These are phyloP conservation scores for Vulpes vulpes DNA, from an alignment of 2,113 vertebrate species.

Conservation along the genomic window DNA sequence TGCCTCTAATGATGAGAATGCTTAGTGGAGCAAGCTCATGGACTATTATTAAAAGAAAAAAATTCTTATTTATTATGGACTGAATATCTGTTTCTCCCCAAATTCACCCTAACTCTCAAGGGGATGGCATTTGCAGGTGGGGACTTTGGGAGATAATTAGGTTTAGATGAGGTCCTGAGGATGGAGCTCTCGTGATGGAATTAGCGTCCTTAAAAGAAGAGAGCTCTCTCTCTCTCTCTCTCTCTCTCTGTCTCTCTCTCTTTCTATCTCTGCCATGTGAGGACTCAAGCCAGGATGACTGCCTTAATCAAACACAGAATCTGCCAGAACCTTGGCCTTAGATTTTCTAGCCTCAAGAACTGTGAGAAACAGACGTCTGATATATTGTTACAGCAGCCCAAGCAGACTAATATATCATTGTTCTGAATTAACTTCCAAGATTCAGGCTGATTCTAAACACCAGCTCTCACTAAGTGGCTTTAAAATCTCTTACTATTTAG, in stretches of 20 bases:
- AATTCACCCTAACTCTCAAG: background rate
- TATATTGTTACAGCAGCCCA: background rate
- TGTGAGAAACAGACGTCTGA: background rate
- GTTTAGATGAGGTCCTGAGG: background rate
- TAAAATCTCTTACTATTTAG: background rate
- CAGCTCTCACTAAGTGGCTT: background rate
- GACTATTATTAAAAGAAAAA: background rate
- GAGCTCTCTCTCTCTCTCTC: background rate
- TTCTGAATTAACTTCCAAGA: background rate
- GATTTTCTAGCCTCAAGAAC: background rate
- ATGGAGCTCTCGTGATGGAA: background rate
- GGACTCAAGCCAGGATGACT: background rate
- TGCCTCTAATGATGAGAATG: background rate
- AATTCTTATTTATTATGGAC: background rate
- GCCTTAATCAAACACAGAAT: background rate
- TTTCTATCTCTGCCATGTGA: background rate
- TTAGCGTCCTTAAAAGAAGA: background rate
- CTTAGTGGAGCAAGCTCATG: no score
- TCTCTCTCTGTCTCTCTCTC: background rate
- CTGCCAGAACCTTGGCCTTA: background rate
- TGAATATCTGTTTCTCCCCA: background rate
- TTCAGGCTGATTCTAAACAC: background rate
- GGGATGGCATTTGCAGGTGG: background rate
- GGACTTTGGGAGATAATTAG: background rate
- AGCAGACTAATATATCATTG: background rate